Evolutionary conservation across 2,888 invertebrate species (phyloP).

Genomic region (Apamea epomidion): DNA sequence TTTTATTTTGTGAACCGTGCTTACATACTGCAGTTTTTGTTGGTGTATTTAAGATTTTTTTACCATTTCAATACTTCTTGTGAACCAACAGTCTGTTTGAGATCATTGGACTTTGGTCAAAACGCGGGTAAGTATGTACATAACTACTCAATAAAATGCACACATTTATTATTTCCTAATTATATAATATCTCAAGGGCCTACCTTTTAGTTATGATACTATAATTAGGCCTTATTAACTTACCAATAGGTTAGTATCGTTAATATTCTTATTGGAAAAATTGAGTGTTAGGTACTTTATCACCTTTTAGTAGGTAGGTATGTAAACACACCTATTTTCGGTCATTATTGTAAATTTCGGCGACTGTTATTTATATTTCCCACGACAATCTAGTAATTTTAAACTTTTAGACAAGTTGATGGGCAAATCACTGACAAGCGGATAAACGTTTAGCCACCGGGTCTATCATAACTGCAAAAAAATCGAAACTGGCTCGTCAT

Average conservation of each 20-base stretch:
- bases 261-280: background rate
- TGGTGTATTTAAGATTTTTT: slow-evolving; percentile 14
- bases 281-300: background rate
- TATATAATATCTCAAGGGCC: background rate
- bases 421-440: slow-evolving; percentile 56
- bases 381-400: slow-evolving; percentile 42
- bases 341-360: slow-evolving; percentile 22
- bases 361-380: slow-evolving; percentile 29
- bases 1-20: slow-evolving; percentile 12
- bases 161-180: background rate
- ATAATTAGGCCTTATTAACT: background rate
- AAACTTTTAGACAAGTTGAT: slow-evolving; percentile 56
- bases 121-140: background rate
- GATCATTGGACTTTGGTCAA: background rate
- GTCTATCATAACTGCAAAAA: slow-evolving; percentile 83
- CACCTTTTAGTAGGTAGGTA: background rate
- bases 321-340: background rate
- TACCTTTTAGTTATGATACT: no score
- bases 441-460: slow-evolving; percentile 69
- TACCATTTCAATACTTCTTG: slow-evolving; percentile 13
- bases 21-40: slow-evolving; percentile 16
- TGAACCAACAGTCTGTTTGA: background rate
- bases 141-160: background rate
- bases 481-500: slow-evolving; percentile 85
- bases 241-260: no score